Evolutionary conservation across 2,113 vertebrate genomes (phyloP).

Genomic region (Microtus pennsylvanicus): DNA sequence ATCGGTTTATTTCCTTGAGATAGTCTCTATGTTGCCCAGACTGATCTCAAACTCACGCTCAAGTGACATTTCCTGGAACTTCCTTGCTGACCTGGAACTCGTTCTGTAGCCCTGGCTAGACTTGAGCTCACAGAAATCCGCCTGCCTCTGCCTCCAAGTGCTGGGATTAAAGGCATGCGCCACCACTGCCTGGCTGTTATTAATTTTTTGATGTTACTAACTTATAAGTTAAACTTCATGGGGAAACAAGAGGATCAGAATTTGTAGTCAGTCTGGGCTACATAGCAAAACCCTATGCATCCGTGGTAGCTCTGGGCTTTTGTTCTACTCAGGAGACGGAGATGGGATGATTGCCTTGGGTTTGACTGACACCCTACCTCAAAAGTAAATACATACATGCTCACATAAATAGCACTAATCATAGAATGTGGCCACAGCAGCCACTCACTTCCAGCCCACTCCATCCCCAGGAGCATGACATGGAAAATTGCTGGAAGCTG

Average conservation of each 20-base stretch:
- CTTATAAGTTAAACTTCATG: neutral
- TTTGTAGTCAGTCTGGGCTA: neutral
- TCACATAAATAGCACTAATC: neutral
- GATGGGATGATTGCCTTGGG: neutral
- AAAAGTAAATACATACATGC: neutral
- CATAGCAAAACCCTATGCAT: neutral
- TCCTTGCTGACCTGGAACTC: no score
- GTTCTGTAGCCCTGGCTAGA: no score
- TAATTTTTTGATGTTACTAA: neutral
- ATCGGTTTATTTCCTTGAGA: neutral
- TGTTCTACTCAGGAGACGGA: neutral
- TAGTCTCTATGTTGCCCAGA: neutral
- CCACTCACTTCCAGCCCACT: neutral
- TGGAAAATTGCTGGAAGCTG: neutral
- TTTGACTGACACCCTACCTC: neutral
- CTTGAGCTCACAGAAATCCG: no score
- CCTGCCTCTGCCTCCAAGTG: no score
- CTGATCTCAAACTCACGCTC: neutral
- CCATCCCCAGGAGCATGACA: neutral
- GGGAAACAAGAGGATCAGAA: neutral
- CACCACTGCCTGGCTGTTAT: neutral
- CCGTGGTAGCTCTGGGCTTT: neutral
- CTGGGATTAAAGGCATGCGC: no score
- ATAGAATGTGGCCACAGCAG: neutral
- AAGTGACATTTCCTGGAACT: neutral